These are phyloP conservation scores for Emydoidea blandingii DNA, from an alignment of 2,797 vertebrate species.

Conservation along the genomic window DNA sequence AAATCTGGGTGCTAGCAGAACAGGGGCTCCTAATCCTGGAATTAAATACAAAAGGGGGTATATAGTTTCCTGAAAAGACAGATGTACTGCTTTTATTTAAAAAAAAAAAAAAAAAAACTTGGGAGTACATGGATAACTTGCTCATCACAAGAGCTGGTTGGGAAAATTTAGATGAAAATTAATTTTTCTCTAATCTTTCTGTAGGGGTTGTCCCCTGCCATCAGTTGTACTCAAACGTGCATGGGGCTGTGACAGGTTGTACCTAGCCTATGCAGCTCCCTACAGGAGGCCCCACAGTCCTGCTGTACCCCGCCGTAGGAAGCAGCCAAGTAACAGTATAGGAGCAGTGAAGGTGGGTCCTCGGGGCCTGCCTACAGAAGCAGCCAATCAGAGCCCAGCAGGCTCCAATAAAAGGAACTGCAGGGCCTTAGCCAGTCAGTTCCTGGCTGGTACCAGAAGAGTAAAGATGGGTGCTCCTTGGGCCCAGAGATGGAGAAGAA, in stretches of 20 bases:
- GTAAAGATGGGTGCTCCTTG: background rate
- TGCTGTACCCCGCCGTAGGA: too few species aligned
- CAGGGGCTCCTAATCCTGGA: background rate
- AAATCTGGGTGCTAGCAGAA: background rate
- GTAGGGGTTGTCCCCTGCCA: background rate
- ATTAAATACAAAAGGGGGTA: background rate
- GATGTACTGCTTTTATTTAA: background rate
- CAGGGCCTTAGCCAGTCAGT: background rate
- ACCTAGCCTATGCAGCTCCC: too few species aligned
- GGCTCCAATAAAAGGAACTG: background rate
- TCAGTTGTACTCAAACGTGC: background rate
- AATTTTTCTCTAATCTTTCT: background rate
- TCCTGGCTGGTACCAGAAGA: too few species aligned
- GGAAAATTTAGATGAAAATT: background rate
- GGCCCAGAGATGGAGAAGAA: background rate
- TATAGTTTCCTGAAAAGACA: background rate
- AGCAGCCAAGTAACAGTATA: too few species aligned
- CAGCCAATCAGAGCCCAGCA: background rate
- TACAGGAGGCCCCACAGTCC: too few species aligned
- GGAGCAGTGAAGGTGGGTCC: background rate
- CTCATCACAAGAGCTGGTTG: background rate
- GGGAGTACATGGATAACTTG: background rate
- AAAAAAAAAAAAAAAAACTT: fast-evolving
- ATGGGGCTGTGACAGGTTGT: background rate
- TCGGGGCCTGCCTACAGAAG: background rate